Base-by-base conservation (phyloP, 2,888 invertebrate species). In the Eristalis tenax region DNA sequence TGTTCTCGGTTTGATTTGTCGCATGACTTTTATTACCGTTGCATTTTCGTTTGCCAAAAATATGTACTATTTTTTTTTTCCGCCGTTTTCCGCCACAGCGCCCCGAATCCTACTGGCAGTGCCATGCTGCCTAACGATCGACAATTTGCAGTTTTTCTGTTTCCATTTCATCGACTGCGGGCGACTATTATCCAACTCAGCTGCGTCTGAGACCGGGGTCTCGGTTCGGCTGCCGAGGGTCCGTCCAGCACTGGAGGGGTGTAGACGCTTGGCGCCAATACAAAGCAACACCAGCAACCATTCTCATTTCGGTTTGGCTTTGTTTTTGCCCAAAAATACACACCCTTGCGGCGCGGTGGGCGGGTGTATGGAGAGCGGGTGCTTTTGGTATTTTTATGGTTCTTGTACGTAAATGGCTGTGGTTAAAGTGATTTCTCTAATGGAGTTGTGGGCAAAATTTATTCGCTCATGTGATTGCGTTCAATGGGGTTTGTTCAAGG, bases 11-110 rank as follows among this genome's bases (percentile, higher is more conserved):
- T 82, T 86, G 85, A 86, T 86, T 86, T 86, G 82, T 86, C 82
- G 85, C 85, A 86, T 73, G 82, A 86, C 82, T 78, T 86, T 86
- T 86, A 86, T 82, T 86, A 61, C 77, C 70, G 81, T 78, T 86
- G 82, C 82, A 86, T 59, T 86, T 76, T 74, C 73, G 59, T 65
- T 86, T 82, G 85, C 85, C 85, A 86, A 86, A 82, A 77, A 63
- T 15, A 18, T 85, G 68, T 81, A 85, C 35, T 73, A 68, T 13
- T 66, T 50, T 22, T 66, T 56, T 10, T 40, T 23, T 28, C 0
- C 32, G 65, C 61, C 74, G 22, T 35, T 74, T 66, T 50, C 32
- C 32, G 43, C 66, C 23, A 18, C 70, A 15, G 22, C 38, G 40
- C 57, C 50, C 23, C 43, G 61, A 61, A 57, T 69, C 59, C 50